Evolutionary conservation across 2,888 invertebrate genomes (phyloP).

Genomic region (Acanthoscelides obtectus): DNA sequence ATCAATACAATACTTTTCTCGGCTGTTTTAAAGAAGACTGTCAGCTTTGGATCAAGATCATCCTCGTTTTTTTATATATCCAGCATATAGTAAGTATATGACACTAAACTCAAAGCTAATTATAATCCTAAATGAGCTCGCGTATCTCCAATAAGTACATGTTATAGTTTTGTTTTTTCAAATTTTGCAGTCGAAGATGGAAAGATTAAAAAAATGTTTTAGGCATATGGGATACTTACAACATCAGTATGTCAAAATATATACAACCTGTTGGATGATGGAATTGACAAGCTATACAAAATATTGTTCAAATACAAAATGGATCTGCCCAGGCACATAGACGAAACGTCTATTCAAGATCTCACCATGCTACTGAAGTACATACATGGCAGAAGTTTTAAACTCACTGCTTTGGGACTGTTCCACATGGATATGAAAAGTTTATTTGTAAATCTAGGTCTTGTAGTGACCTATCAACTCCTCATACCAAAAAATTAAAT

Average conservation of each 20-base stretch:
- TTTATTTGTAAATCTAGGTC: neutral
- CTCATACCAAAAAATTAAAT: neutral
- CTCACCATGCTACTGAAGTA: neutral
- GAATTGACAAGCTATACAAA: neutral
- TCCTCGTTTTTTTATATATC: neutral
- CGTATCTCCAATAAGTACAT: too few relatives aligned
- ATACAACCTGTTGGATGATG: neutral
- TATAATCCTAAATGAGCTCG: too few relatives aligned
- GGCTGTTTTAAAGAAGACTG: neutral
- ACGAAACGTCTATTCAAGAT: neutral
- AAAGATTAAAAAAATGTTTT: neutral
- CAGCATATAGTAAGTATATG: neutral
- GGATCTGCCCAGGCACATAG: neutral
- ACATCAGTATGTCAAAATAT: neutral
- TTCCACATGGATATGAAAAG: neutral
- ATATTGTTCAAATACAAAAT: neutral
- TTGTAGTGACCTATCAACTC: neutral
- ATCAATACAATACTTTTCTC: neutral
- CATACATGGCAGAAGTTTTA: neutral
- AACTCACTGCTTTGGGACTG: neutral
- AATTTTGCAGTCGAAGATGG: too few relatives aligned
- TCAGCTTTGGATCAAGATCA: neutral
- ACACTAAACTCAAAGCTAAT: too few relatives aligned
- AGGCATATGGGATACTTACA: neutral
- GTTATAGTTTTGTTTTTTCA: too few relatives aligned